Base-by-base conservation (phyloP, 2,797 vertebrate species). In the Macrochelys suwanniensis region DNA sequence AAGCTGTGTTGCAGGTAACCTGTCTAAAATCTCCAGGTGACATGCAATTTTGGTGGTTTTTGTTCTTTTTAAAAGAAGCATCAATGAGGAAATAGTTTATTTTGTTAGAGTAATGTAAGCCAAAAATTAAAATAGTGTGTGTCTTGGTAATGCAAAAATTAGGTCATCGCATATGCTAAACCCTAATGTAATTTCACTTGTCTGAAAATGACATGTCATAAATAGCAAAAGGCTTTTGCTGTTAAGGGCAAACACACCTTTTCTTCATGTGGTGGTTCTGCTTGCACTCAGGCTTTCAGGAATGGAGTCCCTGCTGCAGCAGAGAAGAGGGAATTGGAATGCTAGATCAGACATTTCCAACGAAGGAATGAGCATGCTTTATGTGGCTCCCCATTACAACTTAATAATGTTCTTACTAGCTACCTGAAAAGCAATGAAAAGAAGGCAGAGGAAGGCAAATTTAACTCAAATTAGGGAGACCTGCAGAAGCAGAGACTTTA, bases 11-110 rank as follows among this genome's bases (percentile, higher is more conserved):
- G 88, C 87, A 91, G 76, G 93, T 92, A 92, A 91, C 78, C 37
- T 96, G 79, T 91, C 83, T 94, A n/a, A 93, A 89, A 82, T 91
- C 94, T 97, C 92, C 88, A 89, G 80, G 84, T 95, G 91, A 94
- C 74, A 0, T 79, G 88, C 82, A 88, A 77, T 87, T 96, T 89
- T 42, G 7, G 65, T 71, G n/a, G n/a, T 3, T 42, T 71, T n/a
- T 19, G 13, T 61, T 54, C 53, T 23, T 54, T 61, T 59, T 31
- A 31, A 61, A 71, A 37, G 19, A 68, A 54, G 68, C 65, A 85
- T 78, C 77, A 79, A 23, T 71, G 65, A 85, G 77, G 76, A 79
- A 85, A 68, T 79, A 85, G 85, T 87, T 83, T 82, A 16, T 94
- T 93, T 79, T 94, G 31, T 88, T 88, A 92, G 87, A 89, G 82